phyloP scores from a whole-genome alignment of 2,113 vertebrate species.

The Melospiza georgiana region DNA sequence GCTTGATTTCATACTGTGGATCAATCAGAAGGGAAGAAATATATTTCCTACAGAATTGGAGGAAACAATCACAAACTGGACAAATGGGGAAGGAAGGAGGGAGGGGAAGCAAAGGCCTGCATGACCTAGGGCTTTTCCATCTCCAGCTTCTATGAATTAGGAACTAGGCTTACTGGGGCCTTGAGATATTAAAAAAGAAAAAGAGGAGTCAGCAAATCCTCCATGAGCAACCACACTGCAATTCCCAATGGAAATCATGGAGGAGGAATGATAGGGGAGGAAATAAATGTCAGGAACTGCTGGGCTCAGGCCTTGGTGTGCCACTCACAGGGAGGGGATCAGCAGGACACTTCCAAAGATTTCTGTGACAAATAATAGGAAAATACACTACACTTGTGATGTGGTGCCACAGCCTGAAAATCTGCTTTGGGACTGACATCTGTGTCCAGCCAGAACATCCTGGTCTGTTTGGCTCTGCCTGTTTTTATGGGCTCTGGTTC shows the following conservation, averaged over 20 bases:
- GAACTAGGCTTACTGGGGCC: conserved; percentile 26
- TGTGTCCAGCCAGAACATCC: neutral
- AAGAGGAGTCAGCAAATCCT: neutral
- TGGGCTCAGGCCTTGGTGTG: neutral
- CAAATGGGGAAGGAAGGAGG: neutral
- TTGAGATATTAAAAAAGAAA: conserved; percentile 9
- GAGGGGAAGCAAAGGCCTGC: neutral
- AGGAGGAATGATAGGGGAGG: neutral
- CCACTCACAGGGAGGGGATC: neutral
- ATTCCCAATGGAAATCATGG: neutral
- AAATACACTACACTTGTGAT: fast-evolving
- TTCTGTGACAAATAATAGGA: neutral
- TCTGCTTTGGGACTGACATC: neutral
- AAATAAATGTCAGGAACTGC: neutral
- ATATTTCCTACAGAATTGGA: neutral
- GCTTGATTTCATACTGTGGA: conserved; percentile 45
- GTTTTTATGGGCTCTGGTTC: neutral
- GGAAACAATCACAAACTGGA: neutral
- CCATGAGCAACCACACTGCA: neutral
- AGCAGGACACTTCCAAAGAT: neutral
- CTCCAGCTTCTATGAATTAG: neutral
- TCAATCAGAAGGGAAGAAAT: conserved; percentile 60
- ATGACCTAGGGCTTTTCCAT: neutral
- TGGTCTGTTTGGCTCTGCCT: neutral
- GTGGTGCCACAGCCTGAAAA: neutral